Evolutionary conservation across 2,113 vertebrate genomes (phyloP).

Genomic region (Pteropus alecto): DNA sequence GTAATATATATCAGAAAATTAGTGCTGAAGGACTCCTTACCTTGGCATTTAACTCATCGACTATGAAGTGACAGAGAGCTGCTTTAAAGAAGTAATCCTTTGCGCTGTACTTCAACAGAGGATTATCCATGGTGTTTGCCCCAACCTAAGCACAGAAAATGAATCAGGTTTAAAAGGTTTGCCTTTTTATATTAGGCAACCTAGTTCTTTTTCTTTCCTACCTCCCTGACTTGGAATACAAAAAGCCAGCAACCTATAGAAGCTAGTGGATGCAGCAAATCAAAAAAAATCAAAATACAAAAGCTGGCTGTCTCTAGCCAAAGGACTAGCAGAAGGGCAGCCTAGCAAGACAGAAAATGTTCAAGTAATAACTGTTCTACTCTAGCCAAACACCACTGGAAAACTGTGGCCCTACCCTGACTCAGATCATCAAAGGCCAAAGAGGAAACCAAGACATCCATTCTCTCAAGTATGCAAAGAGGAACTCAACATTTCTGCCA

Average conservation of each 20-base stretch:
- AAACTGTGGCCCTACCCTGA: neutral
- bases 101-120: conserved; percentile 96
- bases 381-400: neutral
- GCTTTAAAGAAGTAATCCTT: conserved; percentile 99
- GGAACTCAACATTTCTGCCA: neutral
- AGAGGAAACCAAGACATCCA: neutral
- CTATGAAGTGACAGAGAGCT: conserved; percentile 96
- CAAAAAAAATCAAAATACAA: neutral
- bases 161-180: neutral
- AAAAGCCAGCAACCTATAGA: neutral
- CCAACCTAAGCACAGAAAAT: conserved; percentile 87
- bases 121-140: conserved; percentile 97
- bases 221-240: neutral
- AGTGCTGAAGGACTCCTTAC: conserved; percentile 69
- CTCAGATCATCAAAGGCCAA: neutral
- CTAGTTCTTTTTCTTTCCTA: neutral
- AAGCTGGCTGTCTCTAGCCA: neutral
- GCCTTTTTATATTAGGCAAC: neutral
- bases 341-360: neutral
- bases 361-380: neutral
- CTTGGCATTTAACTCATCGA: conserved; percentile 98
- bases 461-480: neutral
- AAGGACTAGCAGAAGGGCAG: neutral
- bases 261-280: rapidly evolving
- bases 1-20: neutral